A percentile compares a stretch with the other conserved stretches of the same genome.
Conservation (phyloP, 2,888 invertebrate species). For the Drosophila kokeensis region DNA sequence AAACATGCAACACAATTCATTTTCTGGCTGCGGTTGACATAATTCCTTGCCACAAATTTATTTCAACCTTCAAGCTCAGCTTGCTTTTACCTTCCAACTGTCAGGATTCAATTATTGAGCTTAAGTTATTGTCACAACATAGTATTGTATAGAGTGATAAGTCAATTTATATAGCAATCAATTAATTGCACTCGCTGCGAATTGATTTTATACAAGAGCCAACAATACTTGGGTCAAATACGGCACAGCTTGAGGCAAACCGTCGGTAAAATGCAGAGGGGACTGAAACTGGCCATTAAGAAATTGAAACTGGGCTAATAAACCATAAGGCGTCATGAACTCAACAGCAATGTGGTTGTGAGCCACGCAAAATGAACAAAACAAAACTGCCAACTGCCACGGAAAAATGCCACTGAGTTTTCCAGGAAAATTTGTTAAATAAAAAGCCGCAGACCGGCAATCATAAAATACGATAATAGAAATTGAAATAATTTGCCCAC, state of each 20-base stretch:
- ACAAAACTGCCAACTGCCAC: constrained; percentile 17
- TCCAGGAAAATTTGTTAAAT: constrained; percentile 51
- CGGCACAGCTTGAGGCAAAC: neutral
- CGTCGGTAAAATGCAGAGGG: constrained; percentile 25
- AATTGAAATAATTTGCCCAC: constrained; percentile 81
- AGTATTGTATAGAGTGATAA: constrained; percentile 5
- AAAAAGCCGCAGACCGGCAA: constrained; percentile 60
- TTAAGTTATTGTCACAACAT: neutral
- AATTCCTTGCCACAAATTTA: constrained; percentile 24
- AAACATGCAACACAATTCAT: neutral
- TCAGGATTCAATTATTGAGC: constrained; percentile 11
- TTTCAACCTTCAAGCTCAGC: constrained; percentile 10
- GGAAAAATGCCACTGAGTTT: constrained; percentile 41
- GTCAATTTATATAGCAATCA: constrained; percentile 5
- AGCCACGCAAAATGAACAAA: constrained; percentile 38
- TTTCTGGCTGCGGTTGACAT: constrained; percentile 31
- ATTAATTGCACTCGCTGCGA: constrained; percentile 22
- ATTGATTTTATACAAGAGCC: constrained; percentile 21
- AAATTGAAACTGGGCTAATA: constrained; percentile 68
- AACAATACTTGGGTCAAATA: constrained; percentile 5
- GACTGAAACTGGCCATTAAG: constrained; percentile 37
- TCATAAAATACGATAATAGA: constrained; percentile 79
- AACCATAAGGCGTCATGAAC: constrained; percentile 64
- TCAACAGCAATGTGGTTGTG: constrained; percentile 26
- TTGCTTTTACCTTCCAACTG: constrained; percentile 6